A percentile compares a stretch with the other conserved stretches of the same genome.
Conservation (phyloP, 2,888 invertebrate species). For the Campopleginae sp. region DNA sequence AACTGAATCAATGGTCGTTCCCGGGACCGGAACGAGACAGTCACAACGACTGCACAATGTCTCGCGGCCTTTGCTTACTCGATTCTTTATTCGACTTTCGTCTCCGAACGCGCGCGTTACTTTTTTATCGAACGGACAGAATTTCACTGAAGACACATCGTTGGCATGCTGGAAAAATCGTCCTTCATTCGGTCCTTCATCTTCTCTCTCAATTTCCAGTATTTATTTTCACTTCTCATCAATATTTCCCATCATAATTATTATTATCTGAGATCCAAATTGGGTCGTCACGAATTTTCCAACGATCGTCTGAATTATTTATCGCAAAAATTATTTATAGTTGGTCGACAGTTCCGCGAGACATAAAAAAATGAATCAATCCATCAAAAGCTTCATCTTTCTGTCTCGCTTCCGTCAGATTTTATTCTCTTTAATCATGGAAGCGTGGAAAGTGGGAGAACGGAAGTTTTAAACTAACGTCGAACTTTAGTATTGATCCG, state of each 20-base stretch:
- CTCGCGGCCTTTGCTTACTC: constrained; percentile 4
- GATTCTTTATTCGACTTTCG: background rate
- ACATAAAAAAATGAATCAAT: background rate
- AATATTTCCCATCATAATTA: background rate
- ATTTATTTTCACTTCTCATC: background rate
- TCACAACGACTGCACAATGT: constrained; percentile 13
- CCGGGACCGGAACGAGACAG: constrained; percentile 23
- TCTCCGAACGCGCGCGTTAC: background rate
- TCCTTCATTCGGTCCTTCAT: background rate
- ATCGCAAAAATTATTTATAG: background rate
- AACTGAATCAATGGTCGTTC: constrained; percentile 76
- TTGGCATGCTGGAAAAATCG: background rate
- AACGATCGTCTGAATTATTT: too few species aligned
- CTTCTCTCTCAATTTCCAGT: background rate
- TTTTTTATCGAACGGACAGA: background rate
- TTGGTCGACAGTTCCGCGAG: background rate
- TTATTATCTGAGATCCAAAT: background rate
- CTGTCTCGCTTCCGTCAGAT: background rate
- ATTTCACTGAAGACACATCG: background rate
- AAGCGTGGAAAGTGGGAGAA: background rate
- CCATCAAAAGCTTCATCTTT: background rate
- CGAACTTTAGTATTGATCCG: constrained; percentile 2
- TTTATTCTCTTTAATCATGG: background rate
- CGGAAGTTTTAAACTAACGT: background rate
- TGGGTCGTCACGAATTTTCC: too few species aligned